phyloP scores from a whole-genome alignment of 2,888 invertebrate genomes.

The Nymphalis urticae region DNA sequence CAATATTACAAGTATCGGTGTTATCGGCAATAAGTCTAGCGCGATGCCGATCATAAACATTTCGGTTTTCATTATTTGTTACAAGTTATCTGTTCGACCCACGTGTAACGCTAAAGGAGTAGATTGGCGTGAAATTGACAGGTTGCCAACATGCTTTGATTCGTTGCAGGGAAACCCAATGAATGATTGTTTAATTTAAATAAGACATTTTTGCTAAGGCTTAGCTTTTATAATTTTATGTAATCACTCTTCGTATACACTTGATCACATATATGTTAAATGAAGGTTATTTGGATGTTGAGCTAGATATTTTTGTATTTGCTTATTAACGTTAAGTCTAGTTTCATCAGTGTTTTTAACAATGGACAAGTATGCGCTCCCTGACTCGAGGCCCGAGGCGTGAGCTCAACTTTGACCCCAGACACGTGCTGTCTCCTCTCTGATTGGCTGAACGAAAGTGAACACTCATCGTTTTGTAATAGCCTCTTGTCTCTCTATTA shows the following conservation, averaged over 20 bases:
- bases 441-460: constrained; percentile 68
- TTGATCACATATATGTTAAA: constrained; percentile 10
- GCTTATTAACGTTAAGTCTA: constrained; percentile 21
- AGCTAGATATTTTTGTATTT: constrained; percentile 15
- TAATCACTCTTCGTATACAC: constrained; percentile 6
- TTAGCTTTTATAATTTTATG: neutral
- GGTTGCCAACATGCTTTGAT: constrained; percentile 23
- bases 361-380: constrained; percentile 57
- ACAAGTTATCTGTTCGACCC: constrained; percentile 32
- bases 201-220: neutral
- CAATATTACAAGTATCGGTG: constrained; percentile 26
- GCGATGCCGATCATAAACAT: constrained; percentile 31
- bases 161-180: constrained; percentile 12
- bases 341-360: constrained; percentile 57
- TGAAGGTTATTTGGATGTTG: constrained; percentile 2
- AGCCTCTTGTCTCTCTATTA: constrained; percentile 43
- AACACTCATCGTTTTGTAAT: constrained; percentile 66
- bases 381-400: constrained; percentile 53
- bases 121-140: constrained; percentile 36
- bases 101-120: constrained; percentile 31
- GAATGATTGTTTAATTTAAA: constrained; percentile 6
- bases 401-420: constrained; percentile 67
- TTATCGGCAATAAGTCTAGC: constrained; percentile 31
- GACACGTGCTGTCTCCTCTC: constrained; percentile 69
- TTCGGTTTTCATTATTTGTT: constrained; percentile 36